Conservation (phyloP, 2,797 vertebrate species). For the Calcarius lapponicus region DNA sequence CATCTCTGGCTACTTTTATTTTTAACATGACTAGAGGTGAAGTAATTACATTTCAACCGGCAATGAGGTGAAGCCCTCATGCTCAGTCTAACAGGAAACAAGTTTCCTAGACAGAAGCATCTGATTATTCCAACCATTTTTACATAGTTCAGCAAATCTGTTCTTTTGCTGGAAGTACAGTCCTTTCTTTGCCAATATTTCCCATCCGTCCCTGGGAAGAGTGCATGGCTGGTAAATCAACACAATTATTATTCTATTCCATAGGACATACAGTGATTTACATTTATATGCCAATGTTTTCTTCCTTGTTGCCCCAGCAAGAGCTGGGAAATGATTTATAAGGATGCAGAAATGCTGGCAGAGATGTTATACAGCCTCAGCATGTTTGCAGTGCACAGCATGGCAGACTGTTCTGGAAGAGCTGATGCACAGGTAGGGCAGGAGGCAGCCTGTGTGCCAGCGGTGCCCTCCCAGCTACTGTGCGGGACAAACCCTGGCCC, state of each 20-base stretch:
- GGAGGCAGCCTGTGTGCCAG: neutral
- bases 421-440: neutral
- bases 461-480: neutral
- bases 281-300: slow-evolving; percentile 70
- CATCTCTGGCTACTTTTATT: neutral
- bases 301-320: slow-evolving; percentile 71
- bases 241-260: slow-evolving; percentile 72
- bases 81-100: neutral
- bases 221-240: slow-evolving; percentile 67
- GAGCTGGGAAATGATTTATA: slow-evolving; percentile 74
- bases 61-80: neutral
- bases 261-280: slow-evolving; percentile 70
- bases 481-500: neutral
- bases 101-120: slow-evolving; percentile 2
- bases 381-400: slow-evolving; percentile 33
- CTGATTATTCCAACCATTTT: slow-evolving; percentile 38
- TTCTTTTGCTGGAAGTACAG: slow-evolving; percentile 10
- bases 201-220: slow-evolving; percentile 11
- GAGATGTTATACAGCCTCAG: slow-evolving; percentile 64
- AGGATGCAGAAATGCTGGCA: slow-evolving; percentile 62
- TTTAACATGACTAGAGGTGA: neutral
- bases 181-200: slow-evolving; percentile 21
- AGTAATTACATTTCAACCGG: slow-evolving; percentile 16
- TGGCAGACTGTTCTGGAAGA: slow-evolving; percentile 4
- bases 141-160: slow-evolving; percentile 21